These are phyloP conservation scores for Catharus ustulatus DNA, from an alignment of 2,797 vertebrate genomes.

Conservation along the genomic window DNA sequence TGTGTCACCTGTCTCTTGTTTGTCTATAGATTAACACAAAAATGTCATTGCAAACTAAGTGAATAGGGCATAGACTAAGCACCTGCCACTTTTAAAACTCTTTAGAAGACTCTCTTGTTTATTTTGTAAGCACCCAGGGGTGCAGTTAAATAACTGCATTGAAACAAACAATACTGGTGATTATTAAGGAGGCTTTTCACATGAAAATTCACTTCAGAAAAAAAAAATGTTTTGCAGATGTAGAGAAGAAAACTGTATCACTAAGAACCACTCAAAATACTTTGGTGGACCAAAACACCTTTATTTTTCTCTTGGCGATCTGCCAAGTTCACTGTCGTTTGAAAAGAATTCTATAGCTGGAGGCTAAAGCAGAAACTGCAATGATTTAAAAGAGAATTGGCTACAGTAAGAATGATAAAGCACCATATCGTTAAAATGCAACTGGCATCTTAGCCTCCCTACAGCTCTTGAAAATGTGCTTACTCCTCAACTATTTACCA, in stretches of 20 bases:
- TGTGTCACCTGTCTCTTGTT: conserved; percentile 84
- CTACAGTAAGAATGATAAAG: conserved; percentile 86
- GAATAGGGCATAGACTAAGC: conserved; percentile 87
- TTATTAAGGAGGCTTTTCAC: conserved; percentile 84
- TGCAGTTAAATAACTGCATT: conserved; percentile 86
- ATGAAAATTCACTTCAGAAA: conserved; percentile 83
- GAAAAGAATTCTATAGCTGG: conserved; percentile 87
- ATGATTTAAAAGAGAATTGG: conserved; percentile 90
- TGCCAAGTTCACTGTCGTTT: conserved; percentile 85
- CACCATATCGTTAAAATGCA: conserved; percentile 89
- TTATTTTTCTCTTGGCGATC: conserved; percentile 80
- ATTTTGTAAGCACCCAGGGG: conserved; percentile 83
- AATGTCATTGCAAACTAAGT: conserved; percentile 78
- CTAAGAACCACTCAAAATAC: conserved; percentile 83
- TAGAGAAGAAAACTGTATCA: conserved; percentile 82
- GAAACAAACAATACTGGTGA: conserved; percentile 82
- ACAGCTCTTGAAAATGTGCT: conserved; percentile 82
- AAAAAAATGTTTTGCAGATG: conserved; percentile 83
- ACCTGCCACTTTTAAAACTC: conserved; percentile 91
- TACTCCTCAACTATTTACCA: conserved; percentile 82
- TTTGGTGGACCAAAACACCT: conserved; percentile 84
- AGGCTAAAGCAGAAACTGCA: conserved; percentile 84
- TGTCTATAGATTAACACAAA: conserved; percentile 81
- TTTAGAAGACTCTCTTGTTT: conserved; percentile 87
- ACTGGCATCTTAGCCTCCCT: conserved; percentile 84